Evolutionary conservation across 2,113 vertebrate species (phyloP).

Genomic region (Capreolus pygargus): DNA sequence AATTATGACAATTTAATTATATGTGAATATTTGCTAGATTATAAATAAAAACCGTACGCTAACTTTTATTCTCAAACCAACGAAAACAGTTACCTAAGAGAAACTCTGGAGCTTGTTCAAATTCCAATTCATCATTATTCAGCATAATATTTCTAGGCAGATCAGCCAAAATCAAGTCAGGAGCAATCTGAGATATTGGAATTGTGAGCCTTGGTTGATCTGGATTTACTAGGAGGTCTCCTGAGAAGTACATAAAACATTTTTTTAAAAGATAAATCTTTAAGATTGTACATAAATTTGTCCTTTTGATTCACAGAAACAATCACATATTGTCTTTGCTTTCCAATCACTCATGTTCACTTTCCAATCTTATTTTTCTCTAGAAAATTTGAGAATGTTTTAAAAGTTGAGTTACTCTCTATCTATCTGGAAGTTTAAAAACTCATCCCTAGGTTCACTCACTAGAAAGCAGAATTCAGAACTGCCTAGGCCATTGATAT

Average conservation of each 20-base stretch:
- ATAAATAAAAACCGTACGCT: neutral
- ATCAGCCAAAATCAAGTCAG: slow-evolving; percentile 92
- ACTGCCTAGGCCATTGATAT: neutral
- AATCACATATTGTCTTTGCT: neutral
- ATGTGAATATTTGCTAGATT: neutral
- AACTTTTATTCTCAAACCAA: neutral
- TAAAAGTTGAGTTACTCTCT: neutral
- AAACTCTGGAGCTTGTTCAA: slow-evolving; percentile 89
- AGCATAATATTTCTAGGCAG: slow-evolving; percentile 91
- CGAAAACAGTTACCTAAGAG: slow-evolving; percentile 85
- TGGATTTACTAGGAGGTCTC: slow-evolving; percentile 88
- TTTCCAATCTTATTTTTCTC: neutral
- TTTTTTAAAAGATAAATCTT: neutral
- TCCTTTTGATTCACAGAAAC: neutral
- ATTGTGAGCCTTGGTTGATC: slow-evolving; percentile 86
- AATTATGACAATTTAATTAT: neutral
- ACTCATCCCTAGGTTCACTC: neutral
- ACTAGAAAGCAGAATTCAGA: neutral
- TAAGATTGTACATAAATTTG: neutral
- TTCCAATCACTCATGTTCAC: neutral
- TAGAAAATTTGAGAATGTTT: neutral
- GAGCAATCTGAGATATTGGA: slow-evolving; percentile 93
- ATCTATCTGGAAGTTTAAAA: neutral
- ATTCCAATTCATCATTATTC: slow-evolving; percentile 88
- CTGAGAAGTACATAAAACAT: slow-evolving; percentile 72